These are phyloP conservation scores for Eulacestoma nigropectus DNA, from an alignment of 2,113 vertebrate genomes.

Conservation along the genomic window DNA sequence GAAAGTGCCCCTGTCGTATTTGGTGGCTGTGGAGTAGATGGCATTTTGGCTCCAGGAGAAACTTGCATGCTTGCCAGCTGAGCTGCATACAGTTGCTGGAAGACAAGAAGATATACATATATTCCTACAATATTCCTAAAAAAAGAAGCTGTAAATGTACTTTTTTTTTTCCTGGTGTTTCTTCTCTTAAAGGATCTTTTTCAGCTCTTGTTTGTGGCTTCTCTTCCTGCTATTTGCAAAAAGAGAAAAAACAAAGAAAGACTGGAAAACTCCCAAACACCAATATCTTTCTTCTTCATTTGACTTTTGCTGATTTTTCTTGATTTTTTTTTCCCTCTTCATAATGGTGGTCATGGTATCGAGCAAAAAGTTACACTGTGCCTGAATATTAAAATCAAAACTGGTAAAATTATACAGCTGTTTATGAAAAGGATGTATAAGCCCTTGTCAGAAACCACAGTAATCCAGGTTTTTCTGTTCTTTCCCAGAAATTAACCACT, in stretches of 20 bases:
- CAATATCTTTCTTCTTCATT: background rate
- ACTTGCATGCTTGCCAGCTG: slow-evolving; percentile 99
- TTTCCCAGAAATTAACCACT: background rate
- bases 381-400: background rate
- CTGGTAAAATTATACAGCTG: background rate
- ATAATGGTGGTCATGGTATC: background rate
- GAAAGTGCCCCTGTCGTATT: slow-evolving; percentile 89
- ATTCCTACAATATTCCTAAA: slow-evolving; percentile 27
- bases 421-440: background rate
- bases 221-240: background rate
- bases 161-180: background rate
- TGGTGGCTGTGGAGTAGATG: slow-evolving; percentile 89
- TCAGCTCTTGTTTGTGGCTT: background rate
- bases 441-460: background rate
- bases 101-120: slow-evolving; percentile 69
- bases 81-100: slow-evolving; percentile 97
- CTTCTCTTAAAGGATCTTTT: background rate
- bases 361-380: background rate
- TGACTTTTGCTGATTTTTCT: background rate
- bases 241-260: background rate
- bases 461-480: background rate
- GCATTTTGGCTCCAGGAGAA: slow-evolving; percentile 98
- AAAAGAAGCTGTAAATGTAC: background rate
- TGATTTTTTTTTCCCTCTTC: background rate
- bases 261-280: background rate